Evolutionary conservation across 1,140 invertebrate genomes (phyloP), one percentile per base, ranked within the genome.

Genomic region (Lepidurus arcticus): DNA sequence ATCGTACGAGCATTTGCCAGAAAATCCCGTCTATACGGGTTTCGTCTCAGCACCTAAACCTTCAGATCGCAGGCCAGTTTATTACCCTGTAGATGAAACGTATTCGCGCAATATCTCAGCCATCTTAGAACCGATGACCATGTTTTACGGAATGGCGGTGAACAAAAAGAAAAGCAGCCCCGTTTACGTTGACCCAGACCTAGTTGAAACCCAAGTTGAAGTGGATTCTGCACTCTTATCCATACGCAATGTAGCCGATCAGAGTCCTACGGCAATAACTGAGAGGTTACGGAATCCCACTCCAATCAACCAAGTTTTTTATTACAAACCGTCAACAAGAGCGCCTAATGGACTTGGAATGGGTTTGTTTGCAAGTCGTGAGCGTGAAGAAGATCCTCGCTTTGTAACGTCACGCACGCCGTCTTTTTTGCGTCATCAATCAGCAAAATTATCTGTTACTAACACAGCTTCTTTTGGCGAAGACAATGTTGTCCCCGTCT

Each of bases 331-430:
- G 1, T 11, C 53, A 65, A 65, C 53, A 65, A 65, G 53, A 21
- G 53, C 13, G 53, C 21, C 53, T 65, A 65, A 65, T 65, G 53
- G 53, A 65, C 53, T 13, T 65, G 53, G 21, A 65, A 65, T 65
- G 53, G 53, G 53, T 65, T 65, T 21, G 53, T 21, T 65, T 65
- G 53, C n/a, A 65, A 65, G 53, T 65, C 53, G 53, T 65, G 53
- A 65, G 21, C 53, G 53, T 65, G 53, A 65, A 65, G 53, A 65
- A 65, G 53, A n/a, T 65, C 9, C 6, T 65, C 53, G 16, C 53
- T 65, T 65, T 65, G 16, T n/a, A 65, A 7, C 53, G 53, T 65
- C 53, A 11, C 53, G 53, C 53, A 65, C 16, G n/a, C 53, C 53
- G 53, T 21, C 53, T 65, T 65, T 65, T 13, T 65, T 65, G 53